Conservation (phyloP, 2,113 vertebrate genomes). For the Leucopsar rothschildi region DNA sequence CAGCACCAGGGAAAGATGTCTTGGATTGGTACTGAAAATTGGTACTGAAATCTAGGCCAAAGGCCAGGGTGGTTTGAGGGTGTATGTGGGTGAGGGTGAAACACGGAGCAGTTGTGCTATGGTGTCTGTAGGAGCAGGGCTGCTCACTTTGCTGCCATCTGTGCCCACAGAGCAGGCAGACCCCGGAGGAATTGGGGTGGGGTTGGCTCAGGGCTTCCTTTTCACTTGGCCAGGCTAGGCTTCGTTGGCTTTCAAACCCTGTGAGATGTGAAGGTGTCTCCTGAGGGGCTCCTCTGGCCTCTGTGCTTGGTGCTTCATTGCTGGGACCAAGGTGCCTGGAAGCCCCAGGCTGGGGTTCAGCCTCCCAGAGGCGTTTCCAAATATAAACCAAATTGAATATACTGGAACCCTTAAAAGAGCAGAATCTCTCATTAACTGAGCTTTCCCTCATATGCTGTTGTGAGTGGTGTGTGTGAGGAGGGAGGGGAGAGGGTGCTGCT, state of each 20-base stretch:
- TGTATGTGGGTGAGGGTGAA: background rate
- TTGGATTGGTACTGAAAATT: fast-evolving
- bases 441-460: background rate
- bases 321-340: background rate
- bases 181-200: background rate
- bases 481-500: background rate
- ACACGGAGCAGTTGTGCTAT: background rate
- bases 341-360: background rate
- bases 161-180: background rate
- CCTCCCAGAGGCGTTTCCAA: background rate
- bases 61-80: background rate
- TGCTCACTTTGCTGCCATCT: background rate
- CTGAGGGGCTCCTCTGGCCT: background rate
- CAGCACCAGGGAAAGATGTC: background rate
- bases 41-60: background rate
- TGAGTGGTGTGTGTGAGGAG: background rate
- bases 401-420: background rate
- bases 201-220: background rate
- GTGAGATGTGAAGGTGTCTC: background rate
- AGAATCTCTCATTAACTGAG: background rate
- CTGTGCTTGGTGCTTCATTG: fast-evolving
- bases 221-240: fast-evolving
- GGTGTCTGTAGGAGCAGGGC: background rate
- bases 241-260: background rate
- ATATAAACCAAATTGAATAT: background rate